Percentiles rank a stretch among this genome's conserved stretches.
Evolutionary conservation across 2,113 vertebrate genomes (phyloP).

Genomic region (Cololabis saira): DNA sequence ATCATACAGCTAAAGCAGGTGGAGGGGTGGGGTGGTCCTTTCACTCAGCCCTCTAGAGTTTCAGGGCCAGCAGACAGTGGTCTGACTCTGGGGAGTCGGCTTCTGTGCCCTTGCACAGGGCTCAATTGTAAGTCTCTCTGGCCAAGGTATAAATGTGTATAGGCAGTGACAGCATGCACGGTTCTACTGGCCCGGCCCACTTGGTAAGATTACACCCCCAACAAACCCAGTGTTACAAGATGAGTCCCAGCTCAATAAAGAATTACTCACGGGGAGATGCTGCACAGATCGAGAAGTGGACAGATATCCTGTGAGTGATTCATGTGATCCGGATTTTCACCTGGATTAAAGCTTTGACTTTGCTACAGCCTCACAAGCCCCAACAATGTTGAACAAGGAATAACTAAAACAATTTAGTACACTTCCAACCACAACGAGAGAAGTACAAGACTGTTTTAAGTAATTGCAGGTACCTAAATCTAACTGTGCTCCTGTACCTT

Average conservation of each 20-base stretch:
- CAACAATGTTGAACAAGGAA: neutral
- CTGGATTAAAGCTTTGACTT: conserved; percentile 54
- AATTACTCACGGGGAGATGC: conserved; percentile 57
- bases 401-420: conserved; percentile 1
- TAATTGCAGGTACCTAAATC: neutral
- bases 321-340: conserved; percentile 74
- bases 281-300: conserved; percentile 33
- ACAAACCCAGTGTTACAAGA: conserved; percentile 68
- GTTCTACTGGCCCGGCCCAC: conserved; percentile 52
- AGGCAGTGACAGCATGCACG: conserved; percentile 69
- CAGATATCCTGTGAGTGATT: conserved; percentile 67
- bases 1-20: conserved; percentile 71
- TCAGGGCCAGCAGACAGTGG: conserved; percentile 75
- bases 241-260: conserved; percentile 59
- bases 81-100: conserved; percentile 71
- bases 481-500: neutral
- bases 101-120: conserved; percentile 73
- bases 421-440: neutral
- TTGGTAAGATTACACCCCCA: conserved; percentile 75
- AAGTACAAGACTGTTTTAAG: neutral
- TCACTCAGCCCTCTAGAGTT: conserved; percentile 80
- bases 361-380: conserved; percentile 7
- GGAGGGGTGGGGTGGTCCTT: conserved; percentile 71
- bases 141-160: conserved; percentile 65
- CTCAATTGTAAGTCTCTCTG: conserved; percentile 76